Evolutionary conservation across 37 sponge, comb jelly and placozoan species (phyloP).

Genomic region (Hexactinellida sp.): DNA sequence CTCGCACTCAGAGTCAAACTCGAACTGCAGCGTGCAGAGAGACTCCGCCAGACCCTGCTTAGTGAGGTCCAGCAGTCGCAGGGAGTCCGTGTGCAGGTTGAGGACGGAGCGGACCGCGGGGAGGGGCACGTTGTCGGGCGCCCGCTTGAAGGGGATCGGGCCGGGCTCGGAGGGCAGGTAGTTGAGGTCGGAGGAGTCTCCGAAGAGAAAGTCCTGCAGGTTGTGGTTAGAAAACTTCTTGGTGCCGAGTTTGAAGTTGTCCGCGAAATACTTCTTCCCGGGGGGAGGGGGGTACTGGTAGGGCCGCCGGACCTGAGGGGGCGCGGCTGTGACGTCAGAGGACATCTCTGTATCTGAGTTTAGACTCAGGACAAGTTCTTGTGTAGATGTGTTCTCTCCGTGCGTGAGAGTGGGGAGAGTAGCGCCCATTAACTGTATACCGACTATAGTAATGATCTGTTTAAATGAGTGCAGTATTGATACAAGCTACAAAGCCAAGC

Average conservation of each 20-base stretch:
- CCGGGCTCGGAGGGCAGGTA: background rate
- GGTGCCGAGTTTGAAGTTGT: background rate
- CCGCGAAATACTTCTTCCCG: constrained; percentile 11
- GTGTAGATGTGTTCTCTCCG: background rate
- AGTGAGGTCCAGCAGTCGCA: background rate
- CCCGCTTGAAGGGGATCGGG: background rate
- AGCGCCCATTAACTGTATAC: constrained; percentile 6
- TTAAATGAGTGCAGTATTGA: too few species aligned
- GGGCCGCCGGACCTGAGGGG: background rate
- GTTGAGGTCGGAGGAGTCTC: background rate
- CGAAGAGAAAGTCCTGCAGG: background rate
- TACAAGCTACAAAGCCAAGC: background rate
- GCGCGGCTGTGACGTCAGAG: background rate
- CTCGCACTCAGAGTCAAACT: background rate
- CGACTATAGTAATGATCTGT: too few species aligned
- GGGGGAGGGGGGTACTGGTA: constrained; percentile 11
- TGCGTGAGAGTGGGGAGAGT: background rate
- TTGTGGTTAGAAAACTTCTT: background rate
- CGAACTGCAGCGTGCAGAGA: background rate
- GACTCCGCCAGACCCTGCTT: background rate
- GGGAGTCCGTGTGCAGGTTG: background rate
- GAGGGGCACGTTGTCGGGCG: background rate
- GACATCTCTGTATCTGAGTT: background rate
- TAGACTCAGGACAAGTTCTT: background rate
- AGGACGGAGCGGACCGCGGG: background rate